These are phyloP conservation scores for Miichthys miiuy DNA, from an alignment of 2,797 vertebrate species.

Conservation along the genomic window DNA sequence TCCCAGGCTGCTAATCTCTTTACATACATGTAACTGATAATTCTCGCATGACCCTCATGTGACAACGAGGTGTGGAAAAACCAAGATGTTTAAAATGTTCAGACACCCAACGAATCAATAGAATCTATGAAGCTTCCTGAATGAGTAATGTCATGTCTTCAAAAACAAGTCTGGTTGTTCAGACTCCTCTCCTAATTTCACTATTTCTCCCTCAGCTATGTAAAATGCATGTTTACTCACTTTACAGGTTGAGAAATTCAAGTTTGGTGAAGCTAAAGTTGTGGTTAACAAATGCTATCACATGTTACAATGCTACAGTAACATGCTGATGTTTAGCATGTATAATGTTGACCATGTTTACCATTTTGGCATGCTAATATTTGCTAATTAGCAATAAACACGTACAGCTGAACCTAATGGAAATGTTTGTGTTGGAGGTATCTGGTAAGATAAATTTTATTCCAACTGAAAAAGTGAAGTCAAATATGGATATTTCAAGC, in stretches of 20 bases:
- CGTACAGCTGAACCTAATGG: background rate
- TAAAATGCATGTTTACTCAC: background rate
- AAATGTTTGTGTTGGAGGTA: too few species aligned
- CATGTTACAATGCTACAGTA: background rate
- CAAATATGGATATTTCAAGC: background rate
- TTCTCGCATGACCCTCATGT: background rate
- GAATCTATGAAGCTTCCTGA: constrained; percentile 1
- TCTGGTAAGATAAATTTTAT: background rate
- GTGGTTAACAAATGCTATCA: background rate
- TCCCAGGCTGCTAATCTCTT: background rate
- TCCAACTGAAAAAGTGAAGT: background rate
- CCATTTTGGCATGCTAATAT: background rate
- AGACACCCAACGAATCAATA: background rate
- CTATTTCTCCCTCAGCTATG: background rate
- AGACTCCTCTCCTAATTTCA: too few species aligned
- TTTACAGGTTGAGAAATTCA: background rate
- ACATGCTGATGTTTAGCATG: background rate
- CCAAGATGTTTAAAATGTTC: background rate
- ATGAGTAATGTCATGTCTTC: background rate
- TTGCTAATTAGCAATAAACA: background rate
- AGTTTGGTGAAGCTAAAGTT: background rate
- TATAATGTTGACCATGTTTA: background rate
- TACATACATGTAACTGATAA: background rate
- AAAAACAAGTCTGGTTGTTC: background rate
- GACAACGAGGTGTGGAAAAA: background rate